Evolutionary conservation across 2,113 vertebrate genomes (phyloP).

Genomic region (Trochalopteron elliotii): DNA sequence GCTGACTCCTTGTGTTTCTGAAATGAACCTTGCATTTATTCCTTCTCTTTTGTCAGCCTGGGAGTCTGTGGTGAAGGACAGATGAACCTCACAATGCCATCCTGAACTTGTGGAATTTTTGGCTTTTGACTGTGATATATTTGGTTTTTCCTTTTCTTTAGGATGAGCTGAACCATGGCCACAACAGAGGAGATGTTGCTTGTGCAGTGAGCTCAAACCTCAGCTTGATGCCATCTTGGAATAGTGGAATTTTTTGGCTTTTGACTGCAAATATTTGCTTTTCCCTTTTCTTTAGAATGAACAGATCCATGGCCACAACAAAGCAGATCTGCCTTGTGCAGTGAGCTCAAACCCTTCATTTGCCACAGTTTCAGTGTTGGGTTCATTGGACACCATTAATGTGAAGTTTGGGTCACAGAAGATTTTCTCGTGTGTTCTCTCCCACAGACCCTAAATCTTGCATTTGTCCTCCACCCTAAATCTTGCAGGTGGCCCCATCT

Average conservation of each 20-base stretch:
- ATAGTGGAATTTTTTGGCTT: not conserved
- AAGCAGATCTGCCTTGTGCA: not conserved
- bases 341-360: not conserved
- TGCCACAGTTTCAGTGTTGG: rapidly evolving
- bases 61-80: not conserved
- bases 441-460: not conserved
- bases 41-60: not conserved
- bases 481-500: not conserved
- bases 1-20: not conserved
- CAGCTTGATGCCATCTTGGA: not conserved
- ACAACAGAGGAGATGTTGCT: not conserved
- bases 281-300: not conserved
- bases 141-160: not conserved
- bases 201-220: not conserved
- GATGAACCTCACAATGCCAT: not conserved
- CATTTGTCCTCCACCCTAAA: not conserved
- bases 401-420: not conserved
- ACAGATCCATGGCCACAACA: not conserved
- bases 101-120: not conserved
- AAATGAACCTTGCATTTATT: not conserved
- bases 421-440: not conserved
- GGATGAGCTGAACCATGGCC: not conserved
- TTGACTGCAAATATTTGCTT: not conserved
- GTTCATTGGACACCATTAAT: rapidly evolving
- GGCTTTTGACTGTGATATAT: not conserved